Evolutionary conservation across 2,888 invertebrate species (phyloP).

Genomic region (Tiphia femorata): DNA sequence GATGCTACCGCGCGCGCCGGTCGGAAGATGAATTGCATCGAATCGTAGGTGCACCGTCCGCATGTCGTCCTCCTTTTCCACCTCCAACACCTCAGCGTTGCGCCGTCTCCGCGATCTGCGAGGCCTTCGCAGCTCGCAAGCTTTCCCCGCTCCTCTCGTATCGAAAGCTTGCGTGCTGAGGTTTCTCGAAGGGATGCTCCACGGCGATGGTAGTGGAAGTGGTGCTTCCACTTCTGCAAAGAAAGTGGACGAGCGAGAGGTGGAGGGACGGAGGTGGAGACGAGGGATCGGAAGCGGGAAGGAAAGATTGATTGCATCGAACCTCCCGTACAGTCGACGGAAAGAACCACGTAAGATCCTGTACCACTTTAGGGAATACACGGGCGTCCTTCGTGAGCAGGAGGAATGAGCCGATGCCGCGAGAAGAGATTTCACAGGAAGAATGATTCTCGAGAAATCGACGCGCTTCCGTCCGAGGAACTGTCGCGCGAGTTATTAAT

Average conservation of each 20-base stretch:
- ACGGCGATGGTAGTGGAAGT: not conserved
- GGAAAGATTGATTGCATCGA: conserved; percentile 53
- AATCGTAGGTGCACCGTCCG: conserved; percentile 23
- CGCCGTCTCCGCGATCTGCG: conserved; percentile 15
- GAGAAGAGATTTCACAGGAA: too few relatives aligned
- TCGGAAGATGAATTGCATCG: conserved; percentile 35
- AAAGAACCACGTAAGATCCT: conserved; percentile 26
- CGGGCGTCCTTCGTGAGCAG: conserved; percentile 9
- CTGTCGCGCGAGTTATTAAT: too few relatives aligned
- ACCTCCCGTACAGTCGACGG: conserved; percentile 39
- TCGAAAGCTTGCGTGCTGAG: conserved; percentile 13
- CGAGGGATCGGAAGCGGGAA: conserved; percentile 12
- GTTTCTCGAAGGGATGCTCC: not conserved
- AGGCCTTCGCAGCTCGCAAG: not conserved
- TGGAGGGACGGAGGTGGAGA: not conserved
- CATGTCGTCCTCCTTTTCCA: too few relatives aligned
- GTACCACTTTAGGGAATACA: conserved; percentile 27
- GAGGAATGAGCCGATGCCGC: not conserved
- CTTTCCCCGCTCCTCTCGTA: not conserved
- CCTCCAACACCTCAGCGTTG: too few relatives aligned
- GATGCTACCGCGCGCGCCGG: not conserved
- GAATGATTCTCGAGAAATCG: too few relatives aligned
- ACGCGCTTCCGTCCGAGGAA: too few relatives aligned
- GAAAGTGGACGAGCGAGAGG: not conserved
- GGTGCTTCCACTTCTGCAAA: not conserved